Base-by-base conservation (phyloP, 64 coral and sea anemone species). In the Acropora yongei region DNA sequence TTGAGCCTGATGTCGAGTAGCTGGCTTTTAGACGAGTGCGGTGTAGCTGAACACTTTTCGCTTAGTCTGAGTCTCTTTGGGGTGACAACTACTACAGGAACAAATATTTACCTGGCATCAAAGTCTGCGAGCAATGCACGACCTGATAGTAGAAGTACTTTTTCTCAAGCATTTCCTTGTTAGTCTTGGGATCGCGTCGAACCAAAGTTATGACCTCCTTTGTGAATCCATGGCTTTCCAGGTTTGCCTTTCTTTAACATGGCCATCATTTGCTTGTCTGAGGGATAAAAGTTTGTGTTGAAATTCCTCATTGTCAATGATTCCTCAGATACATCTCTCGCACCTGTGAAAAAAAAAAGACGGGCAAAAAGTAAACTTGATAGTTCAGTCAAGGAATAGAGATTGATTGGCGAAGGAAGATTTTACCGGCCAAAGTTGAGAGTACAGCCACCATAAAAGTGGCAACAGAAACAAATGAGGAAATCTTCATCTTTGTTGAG, bases 171-270 rank as follows among this genome's bases (percentile, higher is more conserved):
- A 14, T n/a, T 6, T 20, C 17, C 5, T 47, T 51, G 13, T 7
- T 20, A 10, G 3, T 79, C 2, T 16, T 11, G 47, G 77, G 44
- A 11, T 17, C 6, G 47, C 47, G 3, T 11, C 3, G 4, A 1
- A 47, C 10, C 9, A 3, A 9, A 11, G 77, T 79, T 18, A 18
- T 16, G 1, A 78, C 2, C 41, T 90, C 88, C 41, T 80, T 90
- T 53, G 79, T 3, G 57, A 20, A 90, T 1, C 88, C 77, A 46
- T 80, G 88, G 40, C 75, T 47, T 55, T 79, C 58, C 9, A 90
- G 75, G 44, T 90, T n/a, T 30, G 55, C 88, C 39, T n/a, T 80
- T 80, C 41, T 90, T 69, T 49, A 90, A 49, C 41, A 78, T 3
- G 1, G 42, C 60, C 41, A 79, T 18, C 57, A 90, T 68, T 42